Conservation (phyloP, 2,113 vertebrate genomes). For the Antechinus flavipes region DNA sequence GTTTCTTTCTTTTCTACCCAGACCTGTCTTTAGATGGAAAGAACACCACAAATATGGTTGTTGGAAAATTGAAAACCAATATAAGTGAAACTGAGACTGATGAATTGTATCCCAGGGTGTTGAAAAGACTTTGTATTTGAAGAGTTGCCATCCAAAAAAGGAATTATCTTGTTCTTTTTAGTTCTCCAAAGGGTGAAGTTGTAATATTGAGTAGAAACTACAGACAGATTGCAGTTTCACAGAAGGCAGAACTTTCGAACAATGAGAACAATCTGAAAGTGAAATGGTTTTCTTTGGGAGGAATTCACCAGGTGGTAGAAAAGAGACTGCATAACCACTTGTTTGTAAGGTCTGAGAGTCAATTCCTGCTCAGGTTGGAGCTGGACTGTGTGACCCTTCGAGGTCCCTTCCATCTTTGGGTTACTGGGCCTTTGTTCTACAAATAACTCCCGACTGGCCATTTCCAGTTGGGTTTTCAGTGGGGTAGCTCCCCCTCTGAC, state of each 20-base stretch:
- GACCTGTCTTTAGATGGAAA: background rate
- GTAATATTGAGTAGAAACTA: background rate
- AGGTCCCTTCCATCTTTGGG: background rate
- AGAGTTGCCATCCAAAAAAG: background rate
- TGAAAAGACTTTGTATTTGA: background rate
- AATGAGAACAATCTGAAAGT: background rate
- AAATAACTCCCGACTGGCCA: background rate
- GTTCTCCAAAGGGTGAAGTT: background rate
- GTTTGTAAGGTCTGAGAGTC: background rate
- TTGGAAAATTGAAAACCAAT: background rate
- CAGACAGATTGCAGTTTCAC: background rate
- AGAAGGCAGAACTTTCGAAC: background rate
- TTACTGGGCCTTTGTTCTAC: background rate
- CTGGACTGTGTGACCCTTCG: background rate
- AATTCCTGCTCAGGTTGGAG: background rate
- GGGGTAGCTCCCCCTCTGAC: too few relatives aligned
- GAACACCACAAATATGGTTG: background rate
- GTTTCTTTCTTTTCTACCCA: background rate
- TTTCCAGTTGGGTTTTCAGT: too few relatives aligned
- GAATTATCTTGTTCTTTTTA: background rate
- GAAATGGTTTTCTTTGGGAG: background rate
- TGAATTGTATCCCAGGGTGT: background rate
- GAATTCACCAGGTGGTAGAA: background rate
- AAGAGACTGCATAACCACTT: background rate
- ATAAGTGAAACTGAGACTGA: background rate